Evolutionary conservation across 2,888 invertebrate species (phyloP), one percentile per base, ranked within the genome.

Genomic region (Pomacea canaliculata): DNA sequence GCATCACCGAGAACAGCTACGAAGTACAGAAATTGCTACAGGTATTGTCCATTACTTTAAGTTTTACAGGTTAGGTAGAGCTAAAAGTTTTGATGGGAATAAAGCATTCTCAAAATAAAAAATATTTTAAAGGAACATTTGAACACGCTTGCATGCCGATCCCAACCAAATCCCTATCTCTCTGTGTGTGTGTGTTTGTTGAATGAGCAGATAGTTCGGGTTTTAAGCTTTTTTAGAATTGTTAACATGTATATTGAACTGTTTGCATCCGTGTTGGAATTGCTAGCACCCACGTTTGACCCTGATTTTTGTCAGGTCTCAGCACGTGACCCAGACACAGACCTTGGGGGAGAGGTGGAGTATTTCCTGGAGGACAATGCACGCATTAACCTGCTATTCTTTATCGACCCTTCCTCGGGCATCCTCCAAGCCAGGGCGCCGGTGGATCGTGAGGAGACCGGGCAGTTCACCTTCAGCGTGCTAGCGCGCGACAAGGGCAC

Each of bases 381-480:
- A 12, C 93, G 93, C n/a, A 93, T 93, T 1, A 95, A 94, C 94
- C 95, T 94, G 87, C 92, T 95, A 92, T 97, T 98, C 89, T 94
- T 94, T 10, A 95, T 98, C 73, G 96, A 98, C 89, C 92, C 95
- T 0, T 93, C 94, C 74, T 94, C 95, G 0, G 98, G 98, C 0
- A 93, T 95, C 12, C 94, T 98, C 0, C 94, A 94, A 1, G 97
- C 97, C 0, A 94, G 95, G 65, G 94, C 96, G 0, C 93, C 94
- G 78, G 92, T 98, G 73, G 98, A 98, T 91, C 88, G 93, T 2
- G 98, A 98, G 90, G 93, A 94, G 71, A 94, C 97, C 86, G 95
- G 96, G 84, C 95, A 96, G 0, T 79, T 71, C 73, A 71, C 96
- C 91, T 97, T 98, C 91, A 93, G 96, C 62, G 95, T 98, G 0